A percentile compares a stretch with the other conserved stretches of the same genome.
Conservation (phyloP, 1,140 invertebrate species). For the Drosophila ohnishii region DNA sequence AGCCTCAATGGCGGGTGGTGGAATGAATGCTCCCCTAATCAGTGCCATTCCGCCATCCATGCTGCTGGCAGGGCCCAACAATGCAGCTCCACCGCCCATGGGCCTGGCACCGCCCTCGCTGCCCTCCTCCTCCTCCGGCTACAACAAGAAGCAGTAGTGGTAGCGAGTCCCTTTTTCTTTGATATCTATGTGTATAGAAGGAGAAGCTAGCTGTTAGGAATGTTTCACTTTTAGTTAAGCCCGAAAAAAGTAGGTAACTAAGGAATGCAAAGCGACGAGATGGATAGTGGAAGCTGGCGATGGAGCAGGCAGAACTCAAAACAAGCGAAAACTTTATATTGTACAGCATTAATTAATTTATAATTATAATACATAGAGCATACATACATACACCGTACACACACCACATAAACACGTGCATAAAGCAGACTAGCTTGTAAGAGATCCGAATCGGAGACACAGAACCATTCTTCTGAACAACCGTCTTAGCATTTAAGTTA, state of each 20-base stretch:
- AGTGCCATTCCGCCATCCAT: conserved; percentile 38
- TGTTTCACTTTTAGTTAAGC: conserved; percentile 66
- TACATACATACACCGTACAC: conserved; percentile 27
- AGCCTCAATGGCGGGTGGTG: conserved; percentile 16
- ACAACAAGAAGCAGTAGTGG: conserved; percentile 66
- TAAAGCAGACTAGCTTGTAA: conserved; percentile 31
- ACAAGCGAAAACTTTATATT: conserved; percentile 48
- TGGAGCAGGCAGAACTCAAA: conserved; percentile 34
- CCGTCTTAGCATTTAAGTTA: conserved; percentile 74
- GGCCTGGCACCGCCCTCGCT: conserved; percentile 50
- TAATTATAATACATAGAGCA: conserved; percentile 60
- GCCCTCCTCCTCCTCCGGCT: conserved; percentile 40
- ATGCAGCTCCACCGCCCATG: neutral
- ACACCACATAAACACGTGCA: conserved; percentile 7
- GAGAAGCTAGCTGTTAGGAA: conserved; percentile 44
- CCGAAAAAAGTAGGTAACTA: neutral
- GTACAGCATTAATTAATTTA: conserved; percentile 81
- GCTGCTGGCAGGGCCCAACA: conserved; percentile 49
- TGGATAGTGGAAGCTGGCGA: neutral
- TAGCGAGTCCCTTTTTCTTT: conserved; percentile 14
- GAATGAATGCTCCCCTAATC: conserved; percentile 32
- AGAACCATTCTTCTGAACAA: conserved; percentile 14
- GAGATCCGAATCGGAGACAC: conserved; percentile 26
- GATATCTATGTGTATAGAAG: neutral
- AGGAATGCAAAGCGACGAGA: neutral